phyloP scores from a whole-genome alignment of 2,888 invertebrate genomes.

The Lutraria lutraria region DNA sequence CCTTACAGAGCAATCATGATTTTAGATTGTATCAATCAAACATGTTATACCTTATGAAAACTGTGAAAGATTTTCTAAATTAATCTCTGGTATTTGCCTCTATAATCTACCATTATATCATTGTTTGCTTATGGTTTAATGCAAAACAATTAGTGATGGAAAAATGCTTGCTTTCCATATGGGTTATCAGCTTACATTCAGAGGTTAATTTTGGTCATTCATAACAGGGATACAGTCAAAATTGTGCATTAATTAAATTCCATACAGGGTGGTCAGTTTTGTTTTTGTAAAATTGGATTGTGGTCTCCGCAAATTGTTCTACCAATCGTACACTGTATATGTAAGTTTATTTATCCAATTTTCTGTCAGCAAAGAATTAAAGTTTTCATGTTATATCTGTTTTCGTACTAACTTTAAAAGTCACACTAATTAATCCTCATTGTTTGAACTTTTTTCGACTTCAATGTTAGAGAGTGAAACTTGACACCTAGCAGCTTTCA shows the following conservation, averaged over 20 bases:
- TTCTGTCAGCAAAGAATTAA: neutral
- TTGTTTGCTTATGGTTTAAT: constrained; percentile 12
- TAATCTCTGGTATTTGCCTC: constrained; percentile 24
- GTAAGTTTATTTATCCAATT: neutral
- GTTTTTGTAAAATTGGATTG: neutral
- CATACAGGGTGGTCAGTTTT: neutral
- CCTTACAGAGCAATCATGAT: constrained; percentile 13
- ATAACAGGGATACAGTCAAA: neutral
- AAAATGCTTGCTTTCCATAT: constrained; percentile 18
- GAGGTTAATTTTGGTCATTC: neutral
- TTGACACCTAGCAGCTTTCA: too few relatives aligned
- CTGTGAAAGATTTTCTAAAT: constrained; percentile 31
- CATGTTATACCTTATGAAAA: constrained; percentile 24
- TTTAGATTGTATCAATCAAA: constrained; percentile 21
- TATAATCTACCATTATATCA: constrained; percentile 4
- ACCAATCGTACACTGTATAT: neutral
- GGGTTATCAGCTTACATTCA: neutral
- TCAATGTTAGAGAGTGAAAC: too few relatives aligned
- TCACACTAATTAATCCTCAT: too few relatives aligned
- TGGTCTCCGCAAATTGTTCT: neutral
- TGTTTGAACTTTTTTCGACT: too few relatives aligned
- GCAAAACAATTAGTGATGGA: constrained; percentile 36
- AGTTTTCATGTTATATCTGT: too few relatives aligned
- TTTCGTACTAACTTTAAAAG: too few relatives aligned
- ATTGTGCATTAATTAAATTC: constrained; percentile 6